Percentiles rank a stretch among this genome's conserved stretches.
Conservation (phyloP, 2,113 vertebrate genomes). For the Ellobius talpinus region DNA sequence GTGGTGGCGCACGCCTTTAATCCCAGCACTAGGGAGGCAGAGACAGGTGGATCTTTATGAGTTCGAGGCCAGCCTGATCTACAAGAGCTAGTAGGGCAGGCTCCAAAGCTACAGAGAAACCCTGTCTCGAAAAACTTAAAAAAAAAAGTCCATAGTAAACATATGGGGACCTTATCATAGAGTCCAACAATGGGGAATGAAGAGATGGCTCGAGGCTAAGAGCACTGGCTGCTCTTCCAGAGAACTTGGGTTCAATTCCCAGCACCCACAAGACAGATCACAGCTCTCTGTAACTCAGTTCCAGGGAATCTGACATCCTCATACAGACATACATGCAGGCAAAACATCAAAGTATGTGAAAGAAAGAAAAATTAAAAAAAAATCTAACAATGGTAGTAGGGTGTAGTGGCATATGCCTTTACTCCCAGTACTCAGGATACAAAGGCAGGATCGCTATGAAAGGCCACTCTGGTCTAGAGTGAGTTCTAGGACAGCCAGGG, state of each 20-base stretch:
- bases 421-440: background rate
- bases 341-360: background rate
- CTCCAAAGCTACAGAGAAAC: too few species aligned
- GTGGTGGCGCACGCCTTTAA: too few species aligned
- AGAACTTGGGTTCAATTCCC: too few species aligned
- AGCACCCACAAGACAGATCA: background rate
- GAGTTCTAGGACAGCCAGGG: background rate
- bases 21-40: too few species aligned
- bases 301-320: background rate
- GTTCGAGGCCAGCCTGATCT: too few species aligned
- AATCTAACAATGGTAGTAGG: background rate
- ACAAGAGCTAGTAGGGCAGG: too few species aligned
- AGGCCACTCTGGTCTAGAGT: background rate
- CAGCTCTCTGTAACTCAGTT: background rate
- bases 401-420: background rate
- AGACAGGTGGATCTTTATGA: too few species aligned
- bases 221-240: too few species aligned
- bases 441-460: background rate
- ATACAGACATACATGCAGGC: background rate
- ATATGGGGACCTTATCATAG: constrained; percentile 15
- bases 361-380: background rate
- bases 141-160: too few species aligned
- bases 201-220: too few species aligned
- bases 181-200: background rate
- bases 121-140: too few species aligned